These are phyloP conservation scores for Sinonovacula constricta DNA, from an alignment of 1,140 invertebrate genomes.

Conservation along the genomic window DNA sequence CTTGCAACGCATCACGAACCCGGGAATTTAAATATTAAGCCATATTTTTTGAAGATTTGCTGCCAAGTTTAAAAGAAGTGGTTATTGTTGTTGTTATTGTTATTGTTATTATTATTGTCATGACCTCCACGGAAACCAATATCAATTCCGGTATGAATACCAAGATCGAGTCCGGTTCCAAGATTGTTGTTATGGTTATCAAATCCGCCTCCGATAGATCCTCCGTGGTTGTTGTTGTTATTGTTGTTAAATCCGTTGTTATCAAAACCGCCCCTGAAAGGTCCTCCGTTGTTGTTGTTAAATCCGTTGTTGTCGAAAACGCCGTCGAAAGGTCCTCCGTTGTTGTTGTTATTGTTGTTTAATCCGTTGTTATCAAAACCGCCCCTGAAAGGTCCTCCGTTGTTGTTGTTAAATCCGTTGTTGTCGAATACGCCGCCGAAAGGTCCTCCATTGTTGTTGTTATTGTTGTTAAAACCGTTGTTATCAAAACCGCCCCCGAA, in stretches of 20 bases:
- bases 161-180: background rate
- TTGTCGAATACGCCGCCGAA: background rate
- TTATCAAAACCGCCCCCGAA: too few species aligned
- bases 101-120: background rate
- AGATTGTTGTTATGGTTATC: background rate
- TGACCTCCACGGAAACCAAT: background rate
- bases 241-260: background rate
- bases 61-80: background rate
- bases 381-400: background rate
- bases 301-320: background rate
- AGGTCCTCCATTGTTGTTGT: too few species aligned
- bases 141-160: background rate
- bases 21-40: too few species aligned
- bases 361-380: background rate
- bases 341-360: background rate
- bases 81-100: background rate
- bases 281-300: background rate
- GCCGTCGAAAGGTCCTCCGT: too few species aligned
- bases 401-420: background rate
- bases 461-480: too few species aligned
- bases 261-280: background rate
- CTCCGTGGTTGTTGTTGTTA: too few species aligned
- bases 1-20: too few species aligned
- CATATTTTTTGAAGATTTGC: too few species aligned
- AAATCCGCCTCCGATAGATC: too few species aligned